Evolutionary conservation across 2,888 invertebrate species (phyloP), one percentile per base, ranked within the genome.

Genomic region (Cephus rjabovi): DNA sequence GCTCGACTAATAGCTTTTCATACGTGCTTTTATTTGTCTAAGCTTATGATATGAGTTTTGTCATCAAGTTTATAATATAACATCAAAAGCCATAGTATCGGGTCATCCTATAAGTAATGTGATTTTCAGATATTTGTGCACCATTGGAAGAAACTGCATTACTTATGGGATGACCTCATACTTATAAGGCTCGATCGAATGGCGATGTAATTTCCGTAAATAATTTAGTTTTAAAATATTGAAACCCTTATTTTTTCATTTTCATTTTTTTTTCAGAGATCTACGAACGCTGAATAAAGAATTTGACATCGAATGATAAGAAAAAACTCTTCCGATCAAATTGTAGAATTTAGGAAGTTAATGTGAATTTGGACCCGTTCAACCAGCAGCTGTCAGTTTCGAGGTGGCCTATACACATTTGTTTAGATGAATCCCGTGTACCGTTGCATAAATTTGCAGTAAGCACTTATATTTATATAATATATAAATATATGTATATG

Each of bases 201-300:
- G 12, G 77, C 75, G 40, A 73, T 69, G 70, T 78, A 12, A 73
- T 12, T 74, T 3, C 68, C 35, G 33, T 35, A 69, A 30, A 37
- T 74, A 69, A 69, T 76, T 37, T 75, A 68, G 56, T 23, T 40
- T 73, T 11, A 31, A 70, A 75, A 75, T 76, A 70, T 73, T 73
- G 33, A 69, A 73, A 73, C 70, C 70, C 56, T 74, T 69, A 37
- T 75, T 30, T 73, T 73, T n/a, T 77, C 76, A 34, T 79, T 84
- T 73, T 83, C 75, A 69, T 78, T 75, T 83, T 30, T 30, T 76
- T 92, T 91, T 6, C 87, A 92, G 92, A 85, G 91, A 92, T 85
- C 84, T 92, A 82, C 86, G 86, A 78, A 91, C 86, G 79, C 86
- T 92, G 81, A 92, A 92, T 82, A 89, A 88, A 83, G 92, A 92